Evolutionary conservation across 1,140 invertebrate species (phyloP).

Genomic region (Drosophila guanche): DNA sequence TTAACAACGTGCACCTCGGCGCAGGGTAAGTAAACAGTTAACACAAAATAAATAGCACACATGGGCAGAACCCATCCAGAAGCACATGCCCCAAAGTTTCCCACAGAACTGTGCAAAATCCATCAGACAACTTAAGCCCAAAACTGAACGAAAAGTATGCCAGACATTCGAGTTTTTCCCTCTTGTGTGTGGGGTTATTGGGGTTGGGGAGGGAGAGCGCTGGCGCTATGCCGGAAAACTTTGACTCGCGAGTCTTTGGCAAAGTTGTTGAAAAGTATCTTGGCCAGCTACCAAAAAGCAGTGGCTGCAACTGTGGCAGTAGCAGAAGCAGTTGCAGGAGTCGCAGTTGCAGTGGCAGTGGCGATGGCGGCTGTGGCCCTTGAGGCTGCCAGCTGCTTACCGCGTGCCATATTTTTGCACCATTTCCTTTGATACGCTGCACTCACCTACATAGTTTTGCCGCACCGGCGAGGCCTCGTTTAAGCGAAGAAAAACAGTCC

Average conservation of each 20-base stretch:
- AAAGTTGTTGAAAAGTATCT: constrained; percentile 59
- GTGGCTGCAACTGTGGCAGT: constrained; percentile 16
- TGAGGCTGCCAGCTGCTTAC: constrained; percentile 67
- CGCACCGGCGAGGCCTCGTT: constrained; percentile 36
- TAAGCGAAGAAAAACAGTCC: constrained; percentile 54
- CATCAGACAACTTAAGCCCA: constrained; percentile 11
- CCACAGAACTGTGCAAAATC: neutral
- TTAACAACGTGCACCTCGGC: constrained; percentile 88
- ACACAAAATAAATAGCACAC: constrained; percentile 23
- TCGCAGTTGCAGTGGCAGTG: neutral
- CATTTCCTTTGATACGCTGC: constrained; percentile 78
- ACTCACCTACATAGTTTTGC: constrained; percentile 67
- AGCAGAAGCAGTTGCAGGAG: constrained; percentile 17
- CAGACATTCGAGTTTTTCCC: constrained; percentile 32
- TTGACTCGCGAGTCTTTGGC: constrained; percentile 41
- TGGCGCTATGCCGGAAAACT: constrained; percentile 38
- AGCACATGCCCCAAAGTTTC: neutral
- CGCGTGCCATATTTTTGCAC: constrained; percentile 81
- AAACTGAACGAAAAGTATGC: constrained; percentile 28
- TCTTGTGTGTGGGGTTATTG: constrained; percentile 11
- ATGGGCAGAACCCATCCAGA: constrained; percentile 37
- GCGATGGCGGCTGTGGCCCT: constrained; percentile 38
- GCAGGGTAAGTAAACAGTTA: constrained; percentile 85
- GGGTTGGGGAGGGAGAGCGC: neutral
- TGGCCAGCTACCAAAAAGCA: constrained; percentile 54